A percentile compares a stretch with the other conserved stretches of the same genome.
phyloP scores from a whole-genome alignment of 2,888 invertebrate species.

The Metalampra italica region DNA sequence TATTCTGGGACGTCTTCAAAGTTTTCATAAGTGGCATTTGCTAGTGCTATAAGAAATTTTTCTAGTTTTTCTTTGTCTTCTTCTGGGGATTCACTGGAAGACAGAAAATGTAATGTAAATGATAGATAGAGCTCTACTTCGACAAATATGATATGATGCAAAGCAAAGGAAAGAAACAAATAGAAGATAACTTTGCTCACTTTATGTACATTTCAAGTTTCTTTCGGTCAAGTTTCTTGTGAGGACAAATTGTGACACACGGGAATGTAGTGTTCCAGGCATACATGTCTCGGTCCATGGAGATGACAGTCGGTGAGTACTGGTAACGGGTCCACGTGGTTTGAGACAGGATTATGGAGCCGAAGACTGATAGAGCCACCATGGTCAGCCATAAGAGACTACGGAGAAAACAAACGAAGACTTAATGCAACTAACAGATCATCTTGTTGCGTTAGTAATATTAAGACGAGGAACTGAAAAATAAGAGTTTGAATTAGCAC shows the following conservation, averaged over 20 bases:
- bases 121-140: no score
- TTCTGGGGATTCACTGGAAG: constrained; percentile 41
- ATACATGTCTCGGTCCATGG: constrained; percentile 85
- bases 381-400: constrained; percentile 79
- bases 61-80: constrained; percentile 74
- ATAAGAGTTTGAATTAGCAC: neutral
- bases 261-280: constrained; percentile 86
- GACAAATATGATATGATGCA: no score
- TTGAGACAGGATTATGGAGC: constrained; percentile 75
- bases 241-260: constrained; percentile 82
- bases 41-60: constrained; percentile 75
- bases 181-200: constrained; percentile 41
- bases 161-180: no score
- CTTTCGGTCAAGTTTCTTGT: constrained; percentile 71
- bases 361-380: constrained; percentile 74
- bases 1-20: constrained; percentile 78
- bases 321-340: constrained; percentile 82
- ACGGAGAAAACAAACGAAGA: constrained; percentile 7
- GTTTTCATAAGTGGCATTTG: constrained; percentile 79
- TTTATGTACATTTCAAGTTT: constrained; percentile 74
- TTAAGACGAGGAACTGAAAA: neutral
- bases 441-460: no score
- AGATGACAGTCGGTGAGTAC: constrained; percentile 84
- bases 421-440: no score
- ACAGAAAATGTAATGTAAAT: no score